These are phyloP conservation scores for Poeciliopsis presidionis DNA, from an alignment of 2,797 vertebrate species.

Conservation along the genomic window DNA sequence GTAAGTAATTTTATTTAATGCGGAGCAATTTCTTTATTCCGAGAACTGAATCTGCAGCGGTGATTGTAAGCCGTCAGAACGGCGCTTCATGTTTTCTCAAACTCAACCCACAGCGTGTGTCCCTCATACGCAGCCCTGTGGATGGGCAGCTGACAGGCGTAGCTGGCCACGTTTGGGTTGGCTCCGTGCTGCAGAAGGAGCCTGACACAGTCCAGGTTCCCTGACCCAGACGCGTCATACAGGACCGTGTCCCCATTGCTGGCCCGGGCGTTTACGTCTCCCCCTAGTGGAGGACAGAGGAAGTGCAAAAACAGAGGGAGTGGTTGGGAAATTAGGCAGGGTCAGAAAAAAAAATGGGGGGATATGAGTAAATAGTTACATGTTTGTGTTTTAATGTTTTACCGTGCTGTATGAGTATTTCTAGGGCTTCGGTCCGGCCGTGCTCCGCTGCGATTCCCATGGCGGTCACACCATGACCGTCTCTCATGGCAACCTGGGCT, in stretches of 20 bases:
- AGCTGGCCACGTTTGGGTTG: slow-evolving; percentile 84
- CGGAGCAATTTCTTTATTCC: slow-evolving; percentile 12
- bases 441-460: slow-evolving; percentile 85
- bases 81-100: neutral
- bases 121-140: slow-evolving; percentile 88
- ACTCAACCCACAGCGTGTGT: slow-evolving; percentile 85
- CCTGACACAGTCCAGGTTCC: slow-evolving; percentile 85
- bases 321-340: too few relatives aligned
- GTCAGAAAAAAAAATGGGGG: neutral
- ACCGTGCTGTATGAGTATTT: slow-evolving; percentile 88
- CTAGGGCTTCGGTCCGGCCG: slow-evolving; percentile 83
- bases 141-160: slow-evolving; percentile 86
- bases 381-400: neutral
- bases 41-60: slow-evolving; percentile 3
- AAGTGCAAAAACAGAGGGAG: slow-evolving; percentile 13
- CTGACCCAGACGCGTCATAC: slow-evolving; percentile 86
- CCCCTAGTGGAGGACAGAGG: slow-evolving; percentile 75
- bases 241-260: slow-evolving; percentile 84
- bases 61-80: neutral
- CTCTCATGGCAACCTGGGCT: slow-evolving; percentile 77
- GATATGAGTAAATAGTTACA: neutral
- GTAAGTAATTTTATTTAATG: slow-evolving; percentile 48
- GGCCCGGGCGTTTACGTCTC: slow-evolving; percentile 83
- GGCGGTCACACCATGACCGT: slow-evolving; percentile 85
- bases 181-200: slow-evolving; percentile 87